Conservation (phyloP, 2,113 vertebrate genomes). For the Lasiurus cinereus region DNA sequence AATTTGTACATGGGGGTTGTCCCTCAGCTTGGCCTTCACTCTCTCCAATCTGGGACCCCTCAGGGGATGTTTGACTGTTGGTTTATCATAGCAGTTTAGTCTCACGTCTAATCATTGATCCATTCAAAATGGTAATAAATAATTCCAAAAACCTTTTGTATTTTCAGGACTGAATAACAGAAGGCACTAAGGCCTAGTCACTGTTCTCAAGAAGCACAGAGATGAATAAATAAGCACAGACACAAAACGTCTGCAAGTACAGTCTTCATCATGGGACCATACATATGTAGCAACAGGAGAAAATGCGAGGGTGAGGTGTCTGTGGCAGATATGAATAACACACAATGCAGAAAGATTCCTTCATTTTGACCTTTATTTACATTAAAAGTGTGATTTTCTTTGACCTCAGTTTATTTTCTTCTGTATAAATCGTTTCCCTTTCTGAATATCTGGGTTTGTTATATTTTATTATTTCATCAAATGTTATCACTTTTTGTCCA, state of each 20-base stretch:
- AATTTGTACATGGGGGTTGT: too few species aligned
- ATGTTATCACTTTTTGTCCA: not conserved
- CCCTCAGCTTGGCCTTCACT: too few species aligned
- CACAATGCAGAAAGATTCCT: not conserved
- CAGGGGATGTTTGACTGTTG: too few species aligned
- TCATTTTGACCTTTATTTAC: not conserved
- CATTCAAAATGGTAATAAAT: not conserved
- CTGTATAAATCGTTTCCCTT: not conserved
- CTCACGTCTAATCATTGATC: not conserved
- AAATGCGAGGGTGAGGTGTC: accelerated
- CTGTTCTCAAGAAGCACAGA: not conserved
- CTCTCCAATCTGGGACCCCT: too few species aligned
- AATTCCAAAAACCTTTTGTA: not conserved
- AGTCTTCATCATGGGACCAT: not conserved
- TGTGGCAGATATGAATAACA: not conserved
- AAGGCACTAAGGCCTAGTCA: not conserved
- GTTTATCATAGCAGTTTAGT: not conserved
- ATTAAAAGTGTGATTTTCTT: not conserved
- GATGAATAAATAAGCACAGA: not conserved
- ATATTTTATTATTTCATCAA: not conserved
- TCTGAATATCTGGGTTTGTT: not conserved
- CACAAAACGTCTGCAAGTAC: not conserved
- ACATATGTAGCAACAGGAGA: not conserved
- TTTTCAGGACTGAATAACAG: too few species aligned
- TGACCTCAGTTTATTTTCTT: not conserved